Percentiles rank a stretch among this genome's conserved stretches.
Conservation (phyloP, 2,113 vertebrate species). For the Empidonax alnorum region DNA sequence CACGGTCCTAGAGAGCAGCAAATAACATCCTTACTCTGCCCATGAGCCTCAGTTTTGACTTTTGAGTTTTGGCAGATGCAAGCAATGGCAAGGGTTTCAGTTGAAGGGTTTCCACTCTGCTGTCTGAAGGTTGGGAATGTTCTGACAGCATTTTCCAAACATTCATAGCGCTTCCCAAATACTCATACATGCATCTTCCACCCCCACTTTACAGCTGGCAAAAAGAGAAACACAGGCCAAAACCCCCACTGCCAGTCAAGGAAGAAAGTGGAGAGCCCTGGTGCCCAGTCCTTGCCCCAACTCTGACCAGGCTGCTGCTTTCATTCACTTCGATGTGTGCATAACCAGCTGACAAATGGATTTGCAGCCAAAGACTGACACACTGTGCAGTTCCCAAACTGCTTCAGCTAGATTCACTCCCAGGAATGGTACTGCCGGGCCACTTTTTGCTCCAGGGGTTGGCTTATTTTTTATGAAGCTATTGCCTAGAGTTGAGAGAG, state of each 20-base stretch:
- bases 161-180: background rate
- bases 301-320: background rate
- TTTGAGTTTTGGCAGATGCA: background rate
- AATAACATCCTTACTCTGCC: background rate
- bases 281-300: background rate
- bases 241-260: background rate
- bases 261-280: background rate
- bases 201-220: background rate
- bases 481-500: background rate
- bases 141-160: background rate
- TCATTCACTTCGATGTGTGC: background rate
- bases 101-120: background rate
- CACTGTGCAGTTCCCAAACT: background rate
- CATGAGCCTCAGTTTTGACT: background rate
- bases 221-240: background rate
- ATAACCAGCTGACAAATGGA: slow-evolving; percentile 32
- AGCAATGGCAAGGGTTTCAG: background rate
- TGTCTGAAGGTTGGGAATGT: background rate
- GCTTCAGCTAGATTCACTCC: slow-evolving; percentile 34
- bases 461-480: slow-evolving; percentile 6
- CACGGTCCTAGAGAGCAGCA: accelerated
- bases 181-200: background rate
- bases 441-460: background rate
- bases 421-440: background rate
- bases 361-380: slow-evolving; percentile 42